Conservation (phyloP, 2,113 vertebrate genomes). For the Saccopteryx leptura region DNA sequence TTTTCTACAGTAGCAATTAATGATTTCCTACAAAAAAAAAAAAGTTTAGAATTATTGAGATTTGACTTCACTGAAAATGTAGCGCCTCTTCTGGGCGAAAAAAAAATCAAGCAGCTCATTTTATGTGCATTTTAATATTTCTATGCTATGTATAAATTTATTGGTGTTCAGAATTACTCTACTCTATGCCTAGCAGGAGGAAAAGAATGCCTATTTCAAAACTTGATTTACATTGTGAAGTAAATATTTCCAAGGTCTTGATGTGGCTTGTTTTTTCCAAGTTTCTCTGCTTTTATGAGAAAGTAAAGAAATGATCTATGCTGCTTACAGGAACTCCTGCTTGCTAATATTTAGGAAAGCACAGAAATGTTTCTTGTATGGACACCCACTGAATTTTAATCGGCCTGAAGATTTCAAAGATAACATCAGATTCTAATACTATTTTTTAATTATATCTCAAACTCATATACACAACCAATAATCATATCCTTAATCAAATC, state of each 20-base stretch:
- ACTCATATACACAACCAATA: slow-evolving; percentile 61
- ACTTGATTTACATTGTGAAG: slow-evolving; percentile 49
- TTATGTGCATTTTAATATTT: slow-evolving; percentile 58
- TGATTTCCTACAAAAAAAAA: slow-evolving; percentile 94
- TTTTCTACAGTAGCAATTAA: slow-evolving; percentile 99
- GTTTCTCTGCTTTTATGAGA: slow-evolving; percentile 63
- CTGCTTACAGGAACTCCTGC: background rate
- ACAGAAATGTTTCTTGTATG: slow-evolving; percentile 53
- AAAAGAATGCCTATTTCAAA: slow-evolving; percentile 33
- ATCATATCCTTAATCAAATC: slow-evolving; percentile 72
- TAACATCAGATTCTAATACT: slow-evolving; percentile 36
- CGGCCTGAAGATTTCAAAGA: slow-evolving; percentile 63
- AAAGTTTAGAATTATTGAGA: slow-evolving; percentile 85
- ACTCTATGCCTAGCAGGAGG: slow-evolving; percentile 9
- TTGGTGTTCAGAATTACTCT: slow-evolving; percentile 31
- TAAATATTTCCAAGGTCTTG: slow-evolving; percentile 53
- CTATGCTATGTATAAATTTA: slow-evolving; percentile 51
- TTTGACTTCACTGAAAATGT: slow-evolving; percentile 74
- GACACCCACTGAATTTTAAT: slow-evolving; percentile 61
- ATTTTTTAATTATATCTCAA: slow-evolving; percentile 56
- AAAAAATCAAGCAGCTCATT: slow-evolving; percentile 35
- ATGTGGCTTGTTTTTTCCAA: background rate
- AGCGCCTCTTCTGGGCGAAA: slow-evolving; percentile 38
- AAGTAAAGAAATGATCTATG: slow-evolving; percentile 44
- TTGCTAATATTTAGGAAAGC: slow-evolving; percentile 61